phyloP scores from a whole-genome alignment of 2,113 vertebrate species.

The Chionodraco myersi region DNA sequence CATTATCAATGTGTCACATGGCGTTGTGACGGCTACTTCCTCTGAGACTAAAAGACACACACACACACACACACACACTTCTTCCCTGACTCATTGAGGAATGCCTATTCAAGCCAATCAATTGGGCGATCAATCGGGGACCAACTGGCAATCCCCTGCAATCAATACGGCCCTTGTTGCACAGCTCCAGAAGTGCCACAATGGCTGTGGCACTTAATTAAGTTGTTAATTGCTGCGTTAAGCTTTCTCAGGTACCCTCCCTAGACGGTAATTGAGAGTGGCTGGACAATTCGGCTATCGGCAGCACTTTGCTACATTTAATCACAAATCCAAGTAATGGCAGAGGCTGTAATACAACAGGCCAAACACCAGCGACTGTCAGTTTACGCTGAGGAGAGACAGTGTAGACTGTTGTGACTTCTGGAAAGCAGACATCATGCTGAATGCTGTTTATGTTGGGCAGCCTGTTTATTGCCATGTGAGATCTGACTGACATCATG shows the following conservation, averaged over 20 bases:
- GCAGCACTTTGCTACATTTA: constrained; percentile 83
- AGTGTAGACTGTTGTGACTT: constrained; percentile 5
- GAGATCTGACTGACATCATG: constrained; percentile 29
- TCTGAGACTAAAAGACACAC: constrained; percentile 64
- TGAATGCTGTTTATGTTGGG: neutral
- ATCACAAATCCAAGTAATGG: constrained; percentile 82
- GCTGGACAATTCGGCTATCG: constrained; percentile 80
- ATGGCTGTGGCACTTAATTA: constrained; percentile 86
- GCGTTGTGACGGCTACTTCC: constrained; percentile 70
- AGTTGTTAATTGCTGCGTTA: constrained; percentile 88
- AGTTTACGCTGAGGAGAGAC: constrained; percentile 17
- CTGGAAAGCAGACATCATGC: constrained; percentile 17
- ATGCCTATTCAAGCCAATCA: constrained; percentile 84
- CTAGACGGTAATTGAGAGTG: constrained; percentile 85
- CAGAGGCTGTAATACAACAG: constrained; percentile 45
- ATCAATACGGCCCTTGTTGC: constrained; percentile 85
- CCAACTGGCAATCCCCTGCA: constrained; percentile 82
- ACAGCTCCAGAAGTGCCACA: constrained; percentile 76
- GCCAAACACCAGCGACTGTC: constrained; percentile 54
- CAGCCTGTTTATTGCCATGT: constrained; percentile 11
- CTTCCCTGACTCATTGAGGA: constrained; percentile 74
- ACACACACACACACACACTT: constrained; percentile 47
- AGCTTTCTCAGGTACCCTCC: constrained; percentile 84
- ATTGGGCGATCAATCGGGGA: constrained; percentile 82
- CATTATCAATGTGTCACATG: constrained; percentile 83